Evolutionary conservation across 2,888 invertebrate species (phyloP), one percentile per base, ranked within the genome.

Genomic region (Abrostola triplasia): DNA sequence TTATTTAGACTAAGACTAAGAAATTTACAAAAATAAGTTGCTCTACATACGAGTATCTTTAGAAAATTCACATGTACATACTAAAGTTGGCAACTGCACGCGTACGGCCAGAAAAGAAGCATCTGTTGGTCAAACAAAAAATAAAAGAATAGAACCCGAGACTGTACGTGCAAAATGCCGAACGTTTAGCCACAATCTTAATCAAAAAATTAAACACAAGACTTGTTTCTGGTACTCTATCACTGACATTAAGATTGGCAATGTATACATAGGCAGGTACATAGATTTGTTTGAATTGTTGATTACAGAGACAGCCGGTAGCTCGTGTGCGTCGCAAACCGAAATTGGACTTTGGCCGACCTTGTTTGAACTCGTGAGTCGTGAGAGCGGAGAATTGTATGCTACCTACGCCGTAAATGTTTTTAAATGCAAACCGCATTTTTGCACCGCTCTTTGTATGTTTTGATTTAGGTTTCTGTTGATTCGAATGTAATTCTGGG

Each of bases 261-360:
- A 24, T 24, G 9, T 47, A 47, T 47, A 47, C 24, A 24, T 47
- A 47, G 13, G 5, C 44, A 47, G 44, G 44, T 47, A 52, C 40
- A 36, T 50, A 13, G 42, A 37, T 51, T 24, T 24, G 47, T 48
- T 47, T 56, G 58, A 11, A 42, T 60, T 48, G 75, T 69, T 52
- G 64, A 47, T 59, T 63, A 40, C 38, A 41, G 42, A 64, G 49
- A 42, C 55, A 52, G 54, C 57, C 40, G 56, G 38, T 35, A 48
- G 51, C 41, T 52, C 36, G 44, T 38, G 58, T 62, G 67, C 73
- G 76, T 74, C 82, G 85, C 80, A 81, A 79, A 81, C 76, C 71
- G 71, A 73, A 72, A 64, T 68, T 88, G 91, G 89, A 92, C 92
- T 92, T 92, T 88, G 91, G 24, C 56, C 90, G 88, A 79, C 92